Conservation (phyloP, 2,797 vertebrate genomes). For the Tragopan temminckii region DNA sequence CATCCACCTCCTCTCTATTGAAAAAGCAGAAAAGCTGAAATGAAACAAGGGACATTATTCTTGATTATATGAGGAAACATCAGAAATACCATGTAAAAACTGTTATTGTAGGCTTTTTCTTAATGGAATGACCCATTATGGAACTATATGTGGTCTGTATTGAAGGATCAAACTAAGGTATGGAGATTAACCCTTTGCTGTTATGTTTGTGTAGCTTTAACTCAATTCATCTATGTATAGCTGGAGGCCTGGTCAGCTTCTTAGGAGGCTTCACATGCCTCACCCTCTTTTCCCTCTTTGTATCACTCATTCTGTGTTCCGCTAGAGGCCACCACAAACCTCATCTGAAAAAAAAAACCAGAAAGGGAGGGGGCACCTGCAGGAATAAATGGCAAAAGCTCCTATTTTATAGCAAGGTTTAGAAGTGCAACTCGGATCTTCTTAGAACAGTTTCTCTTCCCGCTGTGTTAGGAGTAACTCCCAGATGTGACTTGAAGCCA, state of each 20-base stretch:
- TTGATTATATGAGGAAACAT: neutral
- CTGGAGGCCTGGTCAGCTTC: neutral
- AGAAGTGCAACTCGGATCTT: slow-evolving; percentile 17
- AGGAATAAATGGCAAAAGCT: neutral
- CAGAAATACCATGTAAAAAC: rapidly evolving
- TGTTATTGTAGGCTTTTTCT: neutral
- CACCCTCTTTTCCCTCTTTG: neutral
- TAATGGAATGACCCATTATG: neutral
- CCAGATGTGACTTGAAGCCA: slow-evolving; percentile 31
- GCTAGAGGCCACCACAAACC: slow-evolving; percentile 23
- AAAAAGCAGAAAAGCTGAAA: neutral
- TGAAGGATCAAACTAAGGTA: neutral
- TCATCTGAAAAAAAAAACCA: neutral
- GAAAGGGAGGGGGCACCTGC: slow-evolving; percentile 28
- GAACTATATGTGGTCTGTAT: neutral
- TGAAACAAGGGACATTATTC: neutral
- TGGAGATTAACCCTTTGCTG: neutral
- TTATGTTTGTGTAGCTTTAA: rapidly evolving
- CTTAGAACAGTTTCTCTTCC: neutral
- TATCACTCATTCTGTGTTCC: neutral
- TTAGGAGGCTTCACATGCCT: neutral
- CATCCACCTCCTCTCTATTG: neutral
- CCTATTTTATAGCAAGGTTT: slow-evolving; percentile 3
- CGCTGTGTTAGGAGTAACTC: neutral
- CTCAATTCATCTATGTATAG: neutral